Evolutionary conservation across 2,113 vertebrate genomes (phyloP).

Genomic region (Nerophis lumbriciformis): DNA sequence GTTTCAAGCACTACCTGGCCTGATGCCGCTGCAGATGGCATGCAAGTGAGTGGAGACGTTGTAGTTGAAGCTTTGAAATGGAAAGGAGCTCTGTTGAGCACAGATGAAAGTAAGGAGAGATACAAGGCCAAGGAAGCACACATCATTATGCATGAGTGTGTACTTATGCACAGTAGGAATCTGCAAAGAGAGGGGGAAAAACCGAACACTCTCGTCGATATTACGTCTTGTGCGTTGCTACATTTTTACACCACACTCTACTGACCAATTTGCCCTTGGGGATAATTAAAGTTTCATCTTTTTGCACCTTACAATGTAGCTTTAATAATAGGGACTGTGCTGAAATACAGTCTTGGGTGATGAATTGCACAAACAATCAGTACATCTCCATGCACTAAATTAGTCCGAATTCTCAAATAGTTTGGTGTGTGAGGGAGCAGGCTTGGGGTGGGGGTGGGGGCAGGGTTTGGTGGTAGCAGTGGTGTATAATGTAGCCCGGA

Average conservation of each 20-base stretch:
- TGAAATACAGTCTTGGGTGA: slow-evolving; percentile 3
- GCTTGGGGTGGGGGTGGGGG: too few species aligned
- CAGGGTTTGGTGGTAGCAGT: too few species aligned
- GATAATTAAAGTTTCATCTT: slow-evolving; percentile 41
- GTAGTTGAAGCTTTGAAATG: slow-evolving; percentile 65
- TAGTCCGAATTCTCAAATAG: too few species aligned
- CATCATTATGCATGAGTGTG: slow-evolving; percentile 26
- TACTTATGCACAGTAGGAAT: slow-evolving; percentile 21
- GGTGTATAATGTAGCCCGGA: too few species aligned
- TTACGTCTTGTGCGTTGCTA: slow-evolving; percentile 24
- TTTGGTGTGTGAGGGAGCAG: too few species aligned
- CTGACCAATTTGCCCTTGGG: slow-evolving; percentile 17
- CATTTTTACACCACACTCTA: slow-evolving; percentile 24
- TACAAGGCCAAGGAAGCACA: slow-evolving; percentile 14
- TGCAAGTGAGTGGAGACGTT: slow-evolving; percentile 12
- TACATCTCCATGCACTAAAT: background rate
- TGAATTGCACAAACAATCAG: slow-evolving; percentile 20
- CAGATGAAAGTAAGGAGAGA: slow-evolving; percentile 49
- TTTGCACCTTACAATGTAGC: slow-evolving; percentile 21
- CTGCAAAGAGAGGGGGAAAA: slow-evolving; percentile 5
- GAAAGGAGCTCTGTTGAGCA: slow-evolving; percentile 61
- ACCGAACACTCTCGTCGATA: background rate
- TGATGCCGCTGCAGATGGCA: slow-evolving; percentile 25
- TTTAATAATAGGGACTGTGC: slow-evolving; percentile 11
- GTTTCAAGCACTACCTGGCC: slow-evolving; percentile 12